Percentiles rank a stretch among this genome's conserved stretches.
Evolutionary conservation across 2,113 vertebrate species (phyloP).

Genomic region (Corythaeola cristata): DNA sequence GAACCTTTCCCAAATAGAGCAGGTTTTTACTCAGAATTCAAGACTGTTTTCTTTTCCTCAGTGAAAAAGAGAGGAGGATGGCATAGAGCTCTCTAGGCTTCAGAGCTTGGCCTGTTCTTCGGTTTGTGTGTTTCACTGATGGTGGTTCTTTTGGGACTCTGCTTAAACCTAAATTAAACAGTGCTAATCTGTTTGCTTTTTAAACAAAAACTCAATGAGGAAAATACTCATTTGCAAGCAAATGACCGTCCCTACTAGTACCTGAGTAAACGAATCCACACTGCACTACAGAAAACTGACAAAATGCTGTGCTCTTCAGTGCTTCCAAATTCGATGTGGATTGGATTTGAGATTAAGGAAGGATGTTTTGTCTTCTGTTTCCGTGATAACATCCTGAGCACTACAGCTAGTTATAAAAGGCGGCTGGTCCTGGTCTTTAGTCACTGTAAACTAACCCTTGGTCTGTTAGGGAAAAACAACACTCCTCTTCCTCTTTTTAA

Average conservation of each 20-base stretch:
- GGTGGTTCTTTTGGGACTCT: not conserved
- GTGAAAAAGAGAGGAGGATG: not conserved
- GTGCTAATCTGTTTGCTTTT: not conserved
- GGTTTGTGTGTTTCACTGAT: not conserved
- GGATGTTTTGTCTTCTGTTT: slow-evolving; percentile 73
- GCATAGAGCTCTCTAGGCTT: not conserved
- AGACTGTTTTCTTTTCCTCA: not conserved
- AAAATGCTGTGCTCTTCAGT: not conserved
- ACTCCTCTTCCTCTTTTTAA: slow-evolving; percentile 55
- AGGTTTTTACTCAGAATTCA: not conserved
- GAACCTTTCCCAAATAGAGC: not conserved
- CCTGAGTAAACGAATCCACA: not conserved
- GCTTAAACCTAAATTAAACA: not conserved
- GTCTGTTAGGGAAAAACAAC: not conserved
- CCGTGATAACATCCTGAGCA: slow-evolving; percentile 60
- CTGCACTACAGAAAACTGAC: not conserved
- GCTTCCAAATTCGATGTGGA: not conserved
- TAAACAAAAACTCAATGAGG: not conserved
- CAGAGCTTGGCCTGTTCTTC: not conserved
- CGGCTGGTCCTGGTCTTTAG: not conserved
- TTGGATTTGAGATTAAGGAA: slow-evolving; percentile 57
- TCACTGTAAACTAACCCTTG: slow-evolving; percentile 18
- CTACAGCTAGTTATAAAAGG: slow-evolving; percentile 1
- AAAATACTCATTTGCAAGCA: not conserved
- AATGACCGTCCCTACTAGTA: not conserved